Evolutionary conservation across 2,113 vertebrate species (phyloP).

Genomic region (Trichechus manatus): DNA sequence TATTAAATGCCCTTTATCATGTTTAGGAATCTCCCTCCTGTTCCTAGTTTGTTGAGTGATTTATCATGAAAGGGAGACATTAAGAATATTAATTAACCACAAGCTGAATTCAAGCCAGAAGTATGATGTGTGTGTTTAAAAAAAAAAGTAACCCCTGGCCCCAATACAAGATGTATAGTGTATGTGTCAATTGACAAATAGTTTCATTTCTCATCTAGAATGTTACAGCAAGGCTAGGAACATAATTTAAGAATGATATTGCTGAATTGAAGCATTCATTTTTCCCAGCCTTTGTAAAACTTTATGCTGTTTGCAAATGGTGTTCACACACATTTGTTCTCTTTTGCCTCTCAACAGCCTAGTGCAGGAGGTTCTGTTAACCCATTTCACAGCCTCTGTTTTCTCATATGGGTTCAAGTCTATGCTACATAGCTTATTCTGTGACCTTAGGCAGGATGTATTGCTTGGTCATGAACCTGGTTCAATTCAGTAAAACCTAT

Average conservation of each 20-base stretch:
- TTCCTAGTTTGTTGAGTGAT: too few species aligned
- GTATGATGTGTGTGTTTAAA: background rate
- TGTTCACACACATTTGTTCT: background rate
- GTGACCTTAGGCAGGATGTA: background rate
- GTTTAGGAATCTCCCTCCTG: too few species aligned
- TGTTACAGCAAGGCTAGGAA: background rate
- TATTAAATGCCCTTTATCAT: too few species aligned
- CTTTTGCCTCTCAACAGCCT: background rate
- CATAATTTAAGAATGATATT: constrained; percentile 11
- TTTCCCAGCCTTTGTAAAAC: background rate
- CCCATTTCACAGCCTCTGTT: constrained; percentile 10
- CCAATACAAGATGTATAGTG: background rate
- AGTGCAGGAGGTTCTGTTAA: background rate
- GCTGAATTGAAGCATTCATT: background rate
- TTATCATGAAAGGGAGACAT: too few species aligned
- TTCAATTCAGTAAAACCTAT: background rate
- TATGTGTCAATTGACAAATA: background rate
- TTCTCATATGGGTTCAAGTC: background rate
- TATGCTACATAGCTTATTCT: background rate
- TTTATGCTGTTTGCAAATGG: background rate
- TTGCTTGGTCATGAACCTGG: background rate
- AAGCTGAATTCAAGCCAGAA: background rate
- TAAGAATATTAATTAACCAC: background rate
- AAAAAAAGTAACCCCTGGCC: background rate
- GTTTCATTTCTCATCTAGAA: background rate